A percentile compares a stretch with the other conserved stretches of the same genome.
Conservation (phyloP, 2,888 invertebrate genomes). For the Schrankia costaestrigalis region DNA sequence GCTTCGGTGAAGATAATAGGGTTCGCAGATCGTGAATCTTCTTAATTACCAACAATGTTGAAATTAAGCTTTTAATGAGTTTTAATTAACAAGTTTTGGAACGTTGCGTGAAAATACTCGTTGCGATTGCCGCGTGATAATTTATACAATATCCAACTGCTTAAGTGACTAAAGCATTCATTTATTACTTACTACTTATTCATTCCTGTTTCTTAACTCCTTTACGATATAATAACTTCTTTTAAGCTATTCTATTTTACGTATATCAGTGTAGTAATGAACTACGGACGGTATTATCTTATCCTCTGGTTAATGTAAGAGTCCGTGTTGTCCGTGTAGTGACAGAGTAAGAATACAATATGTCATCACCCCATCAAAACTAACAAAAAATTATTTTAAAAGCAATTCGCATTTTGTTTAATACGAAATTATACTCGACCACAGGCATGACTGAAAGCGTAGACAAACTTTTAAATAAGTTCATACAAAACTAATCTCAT, state of each 20-base stretch:
- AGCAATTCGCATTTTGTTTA: too few species aligned
- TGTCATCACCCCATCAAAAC: too few species aligned
- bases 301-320: too few species aligned
- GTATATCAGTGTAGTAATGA: too few species aligned
- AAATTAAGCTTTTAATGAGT: conserved; percentile 76
- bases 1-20: conserved; percentile 64
- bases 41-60: conserved; percentile 76
- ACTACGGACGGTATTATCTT: too few species aligned
- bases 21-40: conserved; percentile 74
- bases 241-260: not conserved
- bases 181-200: conserved; percentile 13
- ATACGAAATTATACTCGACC: too few species aligned
- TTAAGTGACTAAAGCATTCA: conserved; percentile 16
- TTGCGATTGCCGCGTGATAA: conserved; percentile 48
- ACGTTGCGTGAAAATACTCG: conserved; percentile 61
- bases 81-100: conserved; percentile 74
- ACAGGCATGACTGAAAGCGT: too few species aligned
- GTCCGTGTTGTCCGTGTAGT: too few species aligned
- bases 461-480: conserved; percentile 1
- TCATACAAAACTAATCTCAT: conserved; percentile 1
- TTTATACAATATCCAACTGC: conserved; percentile 34
- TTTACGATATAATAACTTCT: not conserved
- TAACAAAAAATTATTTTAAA: too few species aligned
- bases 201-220: too few species aligned
- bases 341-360: too few species aligned